Evolutionary conservation across 2,888 invertebrate genomes (phyloP).

Genomic region (Meteorus cinctellus): DNA sequence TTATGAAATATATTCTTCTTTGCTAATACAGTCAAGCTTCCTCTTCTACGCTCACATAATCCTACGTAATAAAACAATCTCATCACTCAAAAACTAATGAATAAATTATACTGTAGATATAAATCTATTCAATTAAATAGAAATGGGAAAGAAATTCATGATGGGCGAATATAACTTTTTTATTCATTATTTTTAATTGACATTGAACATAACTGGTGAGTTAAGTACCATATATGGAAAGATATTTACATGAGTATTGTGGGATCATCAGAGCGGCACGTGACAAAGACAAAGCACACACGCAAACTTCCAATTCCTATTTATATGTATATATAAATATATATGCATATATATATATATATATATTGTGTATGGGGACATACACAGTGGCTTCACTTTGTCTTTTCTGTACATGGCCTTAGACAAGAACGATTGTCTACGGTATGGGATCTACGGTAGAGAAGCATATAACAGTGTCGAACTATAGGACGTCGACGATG

Average conservation of each 20-base stretch:
- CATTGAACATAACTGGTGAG: constrained; percentile 8
- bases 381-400: background rate
- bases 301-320: constrained; percentile 28
- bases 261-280: constrained; percentile 34
- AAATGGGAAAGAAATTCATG: too few relatives aligned
- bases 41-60: too few relatives aligned
- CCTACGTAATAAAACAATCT: too few relatives aligned
- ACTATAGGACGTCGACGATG: constrained; percentile 39
- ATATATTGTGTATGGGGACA: background rate
- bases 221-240: constrained; percentile 10
- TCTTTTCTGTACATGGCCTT: constrained; percentile 18
- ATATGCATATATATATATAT: background rate
- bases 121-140: too few relatives aligned
- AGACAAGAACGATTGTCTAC: constrained; percentile 33
- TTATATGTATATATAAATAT: background rate
- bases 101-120: too few relatives aligned
- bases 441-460: constrained; percentile 22
- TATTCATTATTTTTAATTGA: constrained; percentile 26
- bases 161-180: background rate
- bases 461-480: constrained; percentile 20
- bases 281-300: constrained; percentile 36
- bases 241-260: constrained; percentile 13
- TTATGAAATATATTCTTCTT: too few relatives aligned
- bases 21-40: too few relatives aligned
- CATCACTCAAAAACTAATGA: too few relatives aligned